Conservation (phyloP, 2,888 invertebrate species). For the Pemphredon lugubris region DNA sequence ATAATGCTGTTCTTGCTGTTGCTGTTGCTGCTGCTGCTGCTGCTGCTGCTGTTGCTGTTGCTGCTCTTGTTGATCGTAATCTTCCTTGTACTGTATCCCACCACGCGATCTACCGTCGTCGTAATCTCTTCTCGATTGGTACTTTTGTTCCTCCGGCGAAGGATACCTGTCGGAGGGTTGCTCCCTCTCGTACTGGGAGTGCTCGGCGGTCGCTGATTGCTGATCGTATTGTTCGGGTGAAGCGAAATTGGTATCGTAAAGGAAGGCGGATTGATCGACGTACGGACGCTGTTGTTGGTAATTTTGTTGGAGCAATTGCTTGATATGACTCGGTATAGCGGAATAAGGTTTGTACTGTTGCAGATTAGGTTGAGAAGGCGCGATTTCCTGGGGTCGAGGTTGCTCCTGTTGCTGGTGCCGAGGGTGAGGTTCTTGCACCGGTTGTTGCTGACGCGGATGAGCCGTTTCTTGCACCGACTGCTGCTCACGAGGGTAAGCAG, state of each 20-base stretch:
- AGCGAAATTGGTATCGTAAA: slow-evolving; percentile 58
- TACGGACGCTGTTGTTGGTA: slow-evolving; percentile 72
- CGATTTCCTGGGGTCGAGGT: background rate
- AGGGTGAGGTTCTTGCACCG: slow-evolving; percentile 4
- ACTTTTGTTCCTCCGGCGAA: slow-evolving; percentile 19
- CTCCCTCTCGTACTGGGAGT: slow-evolving; percentile 31
- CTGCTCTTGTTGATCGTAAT: slow-evolving; percentile 31
- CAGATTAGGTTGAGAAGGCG: slow-evolving; percentile 3
- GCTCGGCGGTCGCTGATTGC: slow-evolving; percentile 31
- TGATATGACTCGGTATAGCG: slow-evolving; percentile 69
- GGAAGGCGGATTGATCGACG: slow-evolving; percentile 72
- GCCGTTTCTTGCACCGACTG: slow-evolving; percentile 10
- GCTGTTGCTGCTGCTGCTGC: slow-evolving; percentile 26
- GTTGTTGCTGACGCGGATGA: slow-evolving; percentile 27
- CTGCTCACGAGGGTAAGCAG: too few relatives aligned
- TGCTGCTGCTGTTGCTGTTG: slow-evolving; percentile 16
- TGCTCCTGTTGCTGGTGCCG: slow-evolving; percentile 38
- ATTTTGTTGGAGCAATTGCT: slow-evolving; percentile 68
- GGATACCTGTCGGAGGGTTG: background rate
- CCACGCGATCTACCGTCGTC: slow-evolving; percentile 39
- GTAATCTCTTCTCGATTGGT: slow-evolving; percentile 30
- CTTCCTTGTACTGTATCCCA: slow-evolving; percentile 67
- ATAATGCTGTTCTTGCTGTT: slow-evolving; percentile 14
- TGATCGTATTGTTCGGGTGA: slow-evolving; percentile 30
- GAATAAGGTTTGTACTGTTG: slow-evolving; percentile 71